Evolutionary conservation across 1,140 invertebrate species (phyloP).

Genomic region (honey bee (Apis mellifera)): Amel_HAv3.1 CM009931.2:7853001-7853500

Average conservation of each 20-base stretch:
- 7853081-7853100: slow-evolving; percentile 24
- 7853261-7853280: neutral
- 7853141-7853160: slow-evolving; percentile 16
- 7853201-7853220: neutral
- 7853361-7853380: no score
- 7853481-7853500: no score
- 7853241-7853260: neutral
- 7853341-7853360: no score
- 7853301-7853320: no score
- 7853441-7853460: no score
- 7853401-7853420: no score
- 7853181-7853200: neutral
- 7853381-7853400: no score
- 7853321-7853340: no score
- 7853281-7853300: neutral
- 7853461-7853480: no score
- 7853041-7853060: neutral
- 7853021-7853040: neutral
- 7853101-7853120: slow-evolving; percentile 4
- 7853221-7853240: neutral
- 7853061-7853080: slow-evolving; percentile 16
- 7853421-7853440: no score
- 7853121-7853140: slow-evolving; percentile 7
- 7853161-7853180: slow-evolving; percentile 5
- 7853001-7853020: neutral